Evolutionary conservation across 2,797 vertebrate genomes (phyloP).

Genomic region (Cyprinella venusta): DNA sequence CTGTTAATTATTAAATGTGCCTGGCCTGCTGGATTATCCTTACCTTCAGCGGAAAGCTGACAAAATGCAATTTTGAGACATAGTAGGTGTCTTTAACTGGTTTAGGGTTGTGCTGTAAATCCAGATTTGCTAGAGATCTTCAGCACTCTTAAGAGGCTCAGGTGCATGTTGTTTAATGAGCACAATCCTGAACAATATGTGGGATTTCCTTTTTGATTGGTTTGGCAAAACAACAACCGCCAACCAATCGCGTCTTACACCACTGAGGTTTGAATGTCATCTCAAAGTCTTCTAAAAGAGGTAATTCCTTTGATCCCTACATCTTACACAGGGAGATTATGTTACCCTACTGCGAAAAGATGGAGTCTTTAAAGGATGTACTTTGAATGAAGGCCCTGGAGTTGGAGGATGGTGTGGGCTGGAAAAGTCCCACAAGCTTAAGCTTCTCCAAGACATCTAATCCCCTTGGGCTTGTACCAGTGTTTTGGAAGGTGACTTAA

Average conservation of each 20-base stretch:
- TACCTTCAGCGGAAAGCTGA: not conserved
- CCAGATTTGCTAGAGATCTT: slow-evolving; percentile 28
- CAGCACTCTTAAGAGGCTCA: slow-evolving; percentile 39
- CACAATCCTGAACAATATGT: slow-evolving; percentile 9
- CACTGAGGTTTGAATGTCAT: slow-evolving; percentile 25
- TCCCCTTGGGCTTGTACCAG: slow-evolving; percentile 39
- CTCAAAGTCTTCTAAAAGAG: slow-evolving; percentile 40
- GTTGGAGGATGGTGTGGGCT: slow-evolving; percentile 4
- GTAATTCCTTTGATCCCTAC: slow-evolving; percentile 36
- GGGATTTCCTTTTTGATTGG: slow-evolving; percentile 40
- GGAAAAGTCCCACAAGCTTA: not conserved
- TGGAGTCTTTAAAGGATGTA: slow-evolving; percentile 16
- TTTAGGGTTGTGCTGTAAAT: slow-evolving; percentile 40
- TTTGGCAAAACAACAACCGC: slow-evolving; percentile 8
- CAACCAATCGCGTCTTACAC: slow-evolving; percentile 9
- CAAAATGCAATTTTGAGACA: not conserved
- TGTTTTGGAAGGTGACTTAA: slow-evolving; percentile 43
- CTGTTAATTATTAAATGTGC: not conserved
- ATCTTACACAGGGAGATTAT: slow-evolving; percentile 31
- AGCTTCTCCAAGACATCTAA: slow-evolving; percentile 30
- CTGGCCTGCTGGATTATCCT: not conserved
- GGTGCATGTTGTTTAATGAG: slow-evolving; percentile 23
- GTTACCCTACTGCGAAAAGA: slow-evolving; percentile 18
- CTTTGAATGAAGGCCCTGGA: slow-evolving; percentile 23
- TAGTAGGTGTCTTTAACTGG: slow-evolving; percentile 30